Base-by-base conservation (phyloP, 2,888 invertebrate species). In the Scaptodrosophila latifasciaeformis region DNA sequence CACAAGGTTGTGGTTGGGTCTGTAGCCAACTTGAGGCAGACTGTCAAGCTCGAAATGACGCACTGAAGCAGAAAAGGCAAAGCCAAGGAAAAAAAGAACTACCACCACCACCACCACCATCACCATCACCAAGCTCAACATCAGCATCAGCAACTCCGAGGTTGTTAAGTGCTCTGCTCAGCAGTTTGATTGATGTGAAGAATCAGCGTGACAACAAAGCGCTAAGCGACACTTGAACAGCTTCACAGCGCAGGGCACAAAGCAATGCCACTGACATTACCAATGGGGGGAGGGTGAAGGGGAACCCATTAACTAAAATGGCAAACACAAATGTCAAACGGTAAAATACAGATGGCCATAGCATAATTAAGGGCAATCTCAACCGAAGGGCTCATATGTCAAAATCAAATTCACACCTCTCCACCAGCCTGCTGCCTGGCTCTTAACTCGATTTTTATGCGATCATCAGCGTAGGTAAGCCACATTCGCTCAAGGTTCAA, bases 171-270 rank as follows among this genome's bases (percentile, higher is more conserved):
- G 63, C 59, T 54, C 4, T 43, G 34, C 21, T 29, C 24, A 24
- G 17, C 7, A 37, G 15, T 37, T 72, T 72, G 70, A 70, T 70
- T 70, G 70, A 70, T 72, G 67, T 52, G 51, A 47, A 51, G 30
- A 37, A 17, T 37, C 52, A 52, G 51, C 50, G 50, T 35, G 42
- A 53, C 12, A 6, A 12, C 1, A n/a, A 29, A 29, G 9, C 27
- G 17, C 2, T 49, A 13, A 42, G n/a, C 45, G 30, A 34, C 24
- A 46, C 5, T 31, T 49, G 37, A 51, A 44, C 59, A n/a, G n/a
- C n/a, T n/a, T 57, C 43, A 46, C 49, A 50, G 39, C 47, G 1
- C 19, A 43, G 43, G 53, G n/a, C 37, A 42, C 40, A n/a, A n/a
- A n/a, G n/a, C n/a, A n/a, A n/a, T n/a, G n/a, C n/a, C n/a, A n/a